phyloP scores from a whole-genome alignment of 2,888 invertebrate species.

The Altica lythri region DNA sequence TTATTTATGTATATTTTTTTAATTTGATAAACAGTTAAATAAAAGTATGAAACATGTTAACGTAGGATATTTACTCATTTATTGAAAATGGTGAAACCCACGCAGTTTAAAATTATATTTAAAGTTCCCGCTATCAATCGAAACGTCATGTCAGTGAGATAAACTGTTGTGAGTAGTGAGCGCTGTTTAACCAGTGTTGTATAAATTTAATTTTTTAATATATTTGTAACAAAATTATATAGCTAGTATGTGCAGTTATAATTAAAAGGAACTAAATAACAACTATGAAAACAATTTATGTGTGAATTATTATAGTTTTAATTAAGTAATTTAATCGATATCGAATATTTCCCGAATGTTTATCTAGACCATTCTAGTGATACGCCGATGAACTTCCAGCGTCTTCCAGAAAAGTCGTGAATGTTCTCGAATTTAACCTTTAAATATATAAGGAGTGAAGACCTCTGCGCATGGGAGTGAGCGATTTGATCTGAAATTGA shows the following conservation, averaged over 20 bases:
- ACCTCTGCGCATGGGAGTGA: conserved; percentile 41
- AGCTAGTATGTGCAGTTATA: too few relatives aligned
- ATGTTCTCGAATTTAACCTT: conserved; percentile 49
- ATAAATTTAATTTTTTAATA: conserved; percentile 18
- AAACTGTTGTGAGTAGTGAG: conserved; percentile 9
- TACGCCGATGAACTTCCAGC: conserved; percentile 46
- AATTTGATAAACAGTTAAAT: too few relatives aligned
- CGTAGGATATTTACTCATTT: too few relatives aligned
- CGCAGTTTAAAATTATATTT: conserved; percentile 20
- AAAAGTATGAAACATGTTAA: too few relatives aligned
- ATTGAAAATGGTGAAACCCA: too few relatives aligned
- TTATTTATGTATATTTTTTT: too few relatives aligned
- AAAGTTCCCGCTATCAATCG: conserved; percentile 25
- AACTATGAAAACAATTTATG: too few relatives aligned
- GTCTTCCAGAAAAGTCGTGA: conserved; percentile 48
- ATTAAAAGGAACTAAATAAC: too few relatives aligned
- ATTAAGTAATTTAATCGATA: too few relatives aligned
- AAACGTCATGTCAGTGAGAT: conserved; percentile 22
- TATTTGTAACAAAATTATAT: too few relatives aligned
- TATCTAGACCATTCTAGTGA: conserved; percentile 25
- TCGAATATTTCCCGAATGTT: too few relatives aligned
- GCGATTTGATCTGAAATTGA: conserved; percentile 35
- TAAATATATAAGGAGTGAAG: conserved; percentile 47
- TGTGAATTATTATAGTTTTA: too few relatives aligned
- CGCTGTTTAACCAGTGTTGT: conserved; percentile 28